Evolutionary conservation across 2,797 vertebrate species (phyloP).

Genomic region (Paedocypris micromegethes): DNA sequence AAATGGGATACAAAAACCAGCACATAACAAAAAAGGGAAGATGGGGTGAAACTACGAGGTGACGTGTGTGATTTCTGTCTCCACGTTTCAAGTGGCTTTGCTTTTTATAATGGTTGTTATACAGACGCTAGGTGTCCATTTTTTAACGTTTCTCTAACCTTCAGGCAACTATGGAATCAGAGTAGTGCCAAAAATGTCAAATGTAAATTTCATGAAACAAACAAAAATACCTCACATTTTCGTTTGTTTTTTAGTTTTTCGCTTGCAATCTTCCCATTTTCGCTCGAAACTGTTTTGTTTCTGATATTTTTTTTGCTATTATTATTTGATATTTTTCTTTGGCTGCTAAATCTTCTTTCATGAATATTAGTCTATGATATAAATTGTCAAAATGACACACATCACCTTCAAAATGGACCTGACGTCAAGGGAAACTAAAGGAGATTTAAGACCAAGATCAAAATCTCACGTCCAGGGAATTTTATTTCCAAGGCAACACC

Average conservation of each 20-base stretch:
- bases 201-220: too few species aligned
- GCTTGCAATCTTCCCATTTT: too few species aligned
- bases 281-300: too few species aligned
- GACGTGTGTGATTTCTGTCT: constrained; percentile 1
- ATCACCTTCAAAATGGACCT: neutral
- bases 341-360: neutral
- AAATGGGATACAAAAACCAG: neutral
- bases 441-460: neutral
- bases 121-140: too few species aligned
- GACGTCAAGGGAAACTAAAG: neutral
- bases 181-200: too few species aligned
- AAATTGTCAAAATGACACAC: neutral
- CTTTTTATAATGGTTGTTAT: too few species aligned
- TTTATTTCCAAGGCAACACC: neutral
- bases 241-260: too few species aligned
- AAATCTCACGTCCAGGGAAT: too few species aligned
- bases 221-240: too few species aligned
- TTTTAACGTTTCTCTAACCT: too few species aligned
- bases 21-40: neutral
- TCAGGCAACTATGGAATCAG: too few species aligned
- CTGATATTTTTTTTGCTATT: too few species aligned
- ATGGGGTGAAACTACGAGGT: neutral
- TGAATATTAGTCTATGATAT: neutral
- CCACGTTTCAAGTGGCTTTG: neutral
- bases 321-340: neutral